Conservation (phyloP, 2,113 vertebrate genomes). For the Piliocolobus tephrosceles region DNA sequence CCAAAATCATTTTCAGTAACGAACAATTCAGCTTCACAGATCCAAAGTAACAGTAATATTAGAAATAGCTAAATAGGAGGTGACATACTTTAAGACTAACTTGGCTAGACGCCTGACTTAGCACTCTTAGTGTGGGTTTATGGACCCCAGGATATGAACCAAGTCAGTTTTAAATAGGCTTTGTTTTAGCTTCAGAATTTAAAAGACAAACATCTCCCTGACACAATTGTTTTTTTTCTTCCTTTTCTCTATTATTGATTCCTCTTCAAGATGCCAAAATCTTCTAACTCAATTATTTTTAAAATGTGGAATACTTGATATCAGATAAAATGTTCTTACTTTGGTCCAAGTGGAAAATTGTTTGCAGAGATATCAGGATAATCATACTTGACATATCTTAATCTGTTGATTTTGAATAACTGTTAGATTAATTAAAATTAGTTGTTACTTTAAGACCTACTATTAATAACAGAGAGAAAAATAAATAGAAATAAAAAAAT, state of each 20-base stretch:
- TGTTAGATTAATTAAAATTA: constrained; percentile 39
- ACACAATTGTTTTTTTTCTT: not conserved
- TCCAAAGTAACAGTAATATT: constrained; percentile 38
- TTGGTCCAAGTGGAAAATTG: constrained; percentile 58
- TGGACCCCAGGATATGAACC: not conserved
- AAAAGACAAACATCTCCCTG: constrained; percentile 56
- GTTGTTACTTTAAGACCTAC: not conserved
- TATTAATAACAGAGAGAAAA: constrained; percentile 22
- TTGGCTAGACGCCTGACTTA: not conserved
- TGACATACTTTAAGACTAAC: constrained; percentile 18
- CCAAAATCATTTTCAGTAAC: constrained; percentile 52
- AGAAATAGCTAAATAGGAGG: constrained; percentile 57
- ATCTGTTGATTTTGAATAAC: constrained; percentile 39
- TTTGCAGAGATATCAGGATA: constrained; percentile 36
- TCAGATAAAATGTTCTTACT: constrained; percentile 61
- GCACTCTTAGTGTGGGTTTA: not conserved
- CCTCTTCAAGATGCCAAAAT: constrained; percentile 61
- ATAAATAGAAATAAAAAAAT: not conserved
- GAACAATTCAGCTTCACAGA: constrained; percentile 37
- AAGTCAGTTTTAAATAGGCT: not conserved
- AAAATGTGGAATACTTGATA: constrained; percentile 60
- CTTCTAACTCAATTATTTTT: constrained; percentile 67
- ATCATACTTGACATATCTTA: not conserved
- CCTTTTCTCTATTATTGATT: constrained; percentile 25
- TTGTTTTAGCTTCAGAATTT: constrained; percentile 50